phyloP scores from a whole-genome alignment of 1,140 invertebrate species.

The Neuroterus valhalla region DNA sequence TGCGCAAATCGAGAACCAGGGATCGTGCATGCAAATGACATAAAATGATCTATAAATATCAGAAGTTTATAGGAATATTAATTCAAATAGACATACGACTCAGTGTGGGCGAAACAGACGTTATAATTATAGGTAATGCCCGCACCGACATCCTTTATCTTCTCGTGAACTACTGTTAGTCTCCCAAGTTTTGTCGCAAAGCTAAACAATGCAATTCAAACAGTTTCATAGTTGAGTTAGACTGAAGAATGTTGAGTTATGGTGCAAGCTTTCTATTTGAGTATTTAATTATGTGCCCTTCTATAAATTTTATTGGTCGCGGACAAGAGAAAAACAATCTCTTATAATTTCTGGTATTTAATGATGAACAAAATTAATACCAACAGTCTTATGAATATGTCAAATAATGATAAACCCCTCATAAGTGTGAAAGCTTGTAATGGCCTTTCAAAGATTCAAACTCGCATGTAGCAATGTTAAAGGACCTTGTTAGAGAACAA shows the following conservation, averaged over 20 bases:
- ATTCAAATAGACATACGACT: conserved; percentile 43
- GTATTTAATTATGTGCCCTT: too few species aligned
- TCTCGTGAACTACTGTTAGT: conserved; percentile 7
- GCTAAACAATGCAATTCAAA: conserved; percentile 8
- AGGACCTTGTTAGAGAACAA: neutral
- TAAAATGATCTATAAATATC: conserved; percentile 53
- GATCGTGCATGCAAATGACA: conserved; percentile 39
- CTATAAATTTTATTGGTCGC: too few species aligned
- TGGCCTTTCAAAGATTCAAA: neutral
- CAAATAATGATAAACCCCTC: too few species aligned
- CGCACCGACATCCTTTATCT: conserved; percentile 13
- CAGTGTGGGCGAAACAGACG: conserved; percentile 47
- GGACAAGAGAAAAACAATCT: too few species aligned
- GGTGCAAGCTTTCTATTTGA: too few species aligned
- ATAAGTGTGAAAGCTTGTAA: conserved; percentile 2
- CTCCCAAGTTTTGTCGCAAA: neutral
- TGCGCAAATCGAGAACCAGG: neutral
- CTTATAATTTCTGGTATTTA: too few species aligned
- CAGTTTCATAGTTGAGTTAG: too few species aligned
- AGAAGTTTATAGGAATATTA: conserved; percentile 57
- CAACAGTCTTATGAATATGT: too few species aligned
- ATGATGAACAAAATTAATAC: too few species aligned
- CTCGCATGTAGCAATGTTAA: conserved; percentile 22
- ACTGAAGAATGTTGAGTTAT: too few species aligned
- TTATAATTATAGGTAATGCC: conserved; percentile 59